Base-by-base conservation (phyloP, 2,797 vertebrate species). In the Decapterus maruadsi region DNA sequence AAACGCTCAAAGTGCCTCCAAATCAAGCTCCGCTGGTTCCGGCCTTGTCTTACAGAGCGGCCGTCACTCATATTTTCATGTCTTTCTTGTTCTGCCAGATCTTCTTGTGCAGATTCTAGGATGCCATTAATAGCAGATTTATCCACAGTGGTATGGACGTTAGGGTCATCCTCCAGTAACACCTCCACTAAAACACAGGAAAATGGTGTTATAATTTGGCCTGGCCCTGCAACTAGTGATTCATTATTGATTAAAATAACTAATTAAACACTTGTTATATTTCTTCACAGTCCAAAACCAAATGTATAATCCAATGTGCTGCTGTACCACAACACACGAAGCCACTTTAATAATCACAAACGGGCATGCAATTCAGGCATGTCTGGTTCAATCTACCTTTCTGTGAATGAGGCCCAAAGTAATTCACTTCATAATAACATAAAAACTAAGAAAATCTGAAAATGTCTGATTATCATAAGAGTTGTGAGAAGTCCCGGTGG, bases 1-100 rank as follows among this genome's bases (percentile, higher is more conserved):
- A 93, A 72, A 17, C 70, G 84, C 10, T 92, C 83, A 7, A 85
- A 95, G 59, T 94, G 87, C 29, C 67, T 90, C 95, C 95, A 95
- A 45, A 95, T 91, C 12, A 90, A 80, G 57, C 93, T 95, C 59
- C 90, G 89, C 53, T 67, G 78, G 14, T 43, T 42, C 10, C 63
- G 73, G 1, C 4, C 84, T 0, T 83, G 84, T 29, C 51, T 85
- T 1, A 77, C 66, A 1, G 77, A 72, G 13, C 2, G 68, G 22
- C 79, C 65, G 14, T 72, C 68, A 4, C 61, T 67, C 1, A 2
- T 43, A 8, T 54, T 58, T 42, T 38, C n/a, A 4, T 70, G 75
- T 31, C 62, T 12, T 2, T 14, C n/a, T 55, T 51, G 48, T 43
- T 72, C 53, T 58, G 26, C 72, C 26, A 66, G 17, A 59, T 11